phyloP scores from a whole-genome alignment of 2,888 invertebrate genomes.

The Netelia inedita region DNA sequence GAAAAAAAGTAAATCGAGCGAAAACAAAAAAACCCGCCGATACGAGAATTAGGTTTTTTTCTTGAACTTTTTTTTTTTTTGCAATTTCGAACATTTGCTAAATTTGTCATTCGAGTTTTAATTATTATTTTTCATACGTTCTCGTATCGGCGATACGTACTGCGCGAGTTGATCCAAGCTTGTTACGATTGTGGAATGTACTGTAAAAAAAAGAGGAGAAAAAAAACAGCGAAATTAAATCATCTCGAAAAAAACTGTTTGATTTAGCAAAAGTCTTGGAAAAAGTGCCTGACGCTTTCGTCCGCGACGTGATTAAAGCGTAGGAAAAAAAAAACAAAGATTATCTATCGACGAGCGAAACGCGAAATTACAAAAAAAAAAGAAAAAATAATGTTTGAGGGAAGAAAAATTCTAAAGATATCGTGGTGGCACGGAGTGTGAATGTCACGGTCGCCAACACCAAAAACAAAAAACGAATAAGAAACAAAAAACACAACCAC shows the following conservation, averaged over 20 bases:
- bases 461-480: constrained; percentile 46
- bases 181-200: too few relatives aligned
- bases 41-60: neutral
- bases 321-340: constrained; percentile 3
- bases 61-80: neutral
- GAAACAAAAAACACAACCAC: neutral
- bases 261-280: constrained; percentile 45
- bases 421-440: constrained; percentile 35
- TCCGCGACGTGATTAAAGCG: constrained; percentile 71
- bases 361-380: constrained; percentile 27
- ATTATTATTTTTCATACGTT: too few relatives aligned
- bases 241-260: neutral
- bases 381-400: neutral
- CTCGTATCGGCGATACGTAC: neutral
- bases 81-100: neutral
- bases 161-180: too few relatives aligned
- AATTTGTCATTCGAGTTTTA: neutral
- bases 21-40: too few relatives aligned
- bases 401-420: constrained; percentile 62
- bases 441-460: constrained; percentile 57
- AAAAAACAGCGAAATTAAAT: neutral
- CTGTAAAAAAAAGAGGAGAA: too few relatives aligned
- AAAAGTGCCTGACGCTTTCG: constrained; percentile 77
- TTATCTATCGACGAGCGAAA: constrained; percentile 35
- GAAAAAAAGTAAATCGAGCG: neutral